A percentile compares a stretch with the other conserved stretches of the same genome.
Evolutionary conservation across 1,140 invertebrate genomes (phyloP).

Genomic region (Saxidomus purpurata): DNA sequence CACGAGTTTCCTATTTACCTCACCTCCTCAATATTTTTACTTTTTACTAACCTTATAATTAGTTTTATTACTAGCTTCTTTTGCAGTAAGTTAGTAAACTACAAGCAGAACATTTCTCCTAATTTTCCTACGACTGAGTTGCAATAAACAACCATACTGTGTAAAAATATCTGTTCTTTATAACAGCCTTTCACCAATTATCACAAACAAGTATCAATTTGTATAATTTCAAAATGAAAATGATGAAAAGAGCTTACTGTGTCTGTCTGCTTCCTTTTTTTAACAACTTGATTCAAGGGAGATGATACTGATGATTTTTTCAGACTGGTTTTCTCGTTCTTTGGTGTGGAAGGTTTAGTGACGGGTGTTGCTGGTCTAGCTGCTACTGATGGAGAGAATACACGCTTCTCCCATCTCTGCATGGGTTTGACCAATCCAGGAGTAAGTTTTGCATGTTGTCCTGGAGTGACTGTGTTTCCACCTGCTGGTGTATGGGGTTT

Average conservation of each 20-base stretch:
- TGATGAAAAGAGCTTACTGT: conserved; percentile 9
- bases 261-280: conserved; percentile 49
- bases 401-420: conserved; percentile 47
- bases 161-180: no score
- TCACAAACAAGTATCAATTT: no score
- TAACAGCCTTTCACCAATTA: no score
- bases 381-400: conserved; percentile 8
- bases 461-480: background rate
- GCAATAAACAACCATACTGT: no score
- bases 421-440: background rate
- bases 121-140: no score
- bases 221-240: no score
- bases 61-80: no score
- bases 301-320: background rate
- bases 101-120: no score
- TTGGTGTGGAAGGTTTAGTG: background rate
- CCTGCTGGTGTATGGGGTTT: conserved; percentile 33
- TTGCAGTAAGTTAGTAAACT: no score
- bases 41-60: no score
- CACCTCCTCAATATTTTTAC: no score
- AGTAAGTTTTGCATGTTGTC: background rate
- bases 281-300: background rate
- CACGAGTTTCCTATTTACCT: no score
- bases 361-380: background rate
- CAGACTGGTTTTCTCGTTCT: background rate